Conservation (phyloP, 2,888 invertebrate species). For the Pecten maximus region DNA sequence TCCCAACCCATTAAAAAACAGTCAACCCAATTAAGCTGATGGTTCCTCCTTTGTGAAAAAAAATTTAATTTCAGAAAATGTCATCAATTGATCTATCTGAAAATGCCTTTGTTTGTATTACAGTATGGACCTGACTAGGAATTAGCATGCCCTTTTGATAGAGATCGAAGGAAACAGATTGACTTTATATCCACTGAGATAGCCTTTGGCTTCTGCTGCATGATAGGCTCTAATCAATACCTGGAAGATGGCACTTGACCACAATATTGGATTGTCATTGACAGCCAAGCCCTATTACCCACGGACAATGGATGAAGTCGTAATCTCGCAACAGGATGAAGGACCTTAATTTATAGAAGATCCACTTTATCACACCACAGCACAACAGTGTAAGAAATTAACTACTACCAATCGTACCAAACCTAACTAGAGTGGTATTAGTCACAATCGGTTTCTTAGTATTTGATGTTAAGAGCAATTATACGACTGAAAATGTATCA, state of each 20-base stretch:
- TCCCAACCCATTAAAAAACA: not conserved
- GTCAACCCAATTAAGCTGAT: not conserved
- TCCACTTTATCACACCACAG: not conserved
- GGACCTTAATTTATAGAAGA: not conserved
- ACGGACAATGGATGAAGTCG: not conserved
- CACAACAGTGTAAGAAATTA: not conserved
- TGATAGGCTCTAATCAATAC: not conserved
- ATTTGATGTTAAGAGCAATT: not conserved
- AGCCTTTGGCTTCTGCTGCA: not conserved
- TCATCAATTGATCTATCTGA: not conserved
- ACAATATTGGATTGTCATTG: conserved; percentile 24
- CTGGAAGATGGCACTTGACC: conserved; percentile 23
- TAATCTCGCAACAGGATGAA: not conserved
- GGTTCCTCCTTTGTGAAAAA: not conserved
- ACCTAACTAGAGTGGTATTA: not conserved
- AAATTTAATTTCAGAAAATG: not conserved
- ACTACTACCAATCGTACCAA: not conserved
- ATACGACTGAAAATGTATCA: not conserved
- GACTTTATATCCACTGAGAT: not conserved
- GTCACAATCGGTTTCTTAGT: not conserved
- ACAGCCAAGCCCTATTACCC: not conserved
- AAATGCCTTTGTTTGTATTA: not conserved
- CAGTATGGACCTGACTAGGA: not conserved
- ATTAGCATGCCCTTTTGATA: not conserved
- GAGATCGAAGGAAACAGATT: not conserved